Conservation (phyloP, 2,797 vertebrate genomes). For the Cottoperca gobio region DNA sequence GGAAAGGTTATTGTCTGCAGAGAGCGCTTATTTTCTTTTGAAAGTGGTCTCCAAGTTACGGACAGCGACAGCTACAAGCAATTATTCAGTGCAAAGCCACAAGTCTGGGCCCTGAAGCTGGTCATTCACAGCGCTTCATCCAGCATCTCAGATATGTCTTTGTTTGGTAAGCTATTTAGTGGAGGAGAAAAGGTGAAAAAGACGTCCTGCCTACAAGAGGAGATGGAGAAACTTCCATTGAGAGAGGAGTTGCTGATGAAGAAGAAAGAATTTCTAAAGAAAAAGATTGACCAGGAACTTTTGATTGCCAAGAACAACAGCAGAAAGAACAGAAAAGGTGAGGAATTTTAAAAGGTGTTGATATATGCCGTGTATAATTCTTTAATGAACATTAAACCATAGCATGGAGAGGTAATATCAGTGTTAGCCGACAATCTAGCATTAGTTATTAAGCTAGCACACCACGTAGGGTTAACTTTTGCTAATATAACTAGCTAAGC, state of each 20-base stretch:
- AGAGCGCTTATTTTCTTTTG: background rate
- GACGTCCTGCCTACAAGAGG: background rate
- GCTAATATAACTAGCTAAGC: background rate
- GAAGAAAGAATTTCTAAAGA: constrained; percentile 14
- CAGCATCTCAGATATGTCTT: background rate
- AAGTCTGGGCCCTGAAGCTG: background rate
- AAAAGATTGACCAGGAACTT: constrained; percentile 22
- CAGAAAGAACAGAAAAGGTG: constrained; percentile 41
- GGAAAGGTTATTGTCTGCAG: too few species aligned
- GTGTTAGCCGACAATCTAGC: background rate
- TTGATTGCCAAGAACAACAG: constrained; percentile 29
- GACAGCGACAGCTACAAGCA: background rate
- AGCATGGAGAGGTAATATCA: background rate
- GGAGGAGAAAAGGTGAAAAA: constrained; percentile 3
- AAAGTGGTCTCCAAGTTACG: background rate
- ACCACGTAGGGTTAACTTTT: background rate
- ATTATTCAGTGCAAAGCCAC: background rate
- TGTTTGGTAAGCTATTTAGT: background rate
- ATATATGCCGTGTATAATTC: fast-evolving
- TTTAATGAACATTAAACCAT: background rate
- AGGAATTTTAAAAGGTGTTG: background rate
- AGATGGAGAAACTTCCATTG: fast-evolving
- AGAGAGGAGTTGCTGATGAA: background rate
- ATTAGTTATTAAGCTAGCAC: background rate
- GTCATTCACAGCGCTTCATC: too few species aligned